These are phyloP conservation scores for Deladenus siricidicola DNA, from an alignment of 2,888 invertebrate genomes.

Conservation along the genomic window DNA sequence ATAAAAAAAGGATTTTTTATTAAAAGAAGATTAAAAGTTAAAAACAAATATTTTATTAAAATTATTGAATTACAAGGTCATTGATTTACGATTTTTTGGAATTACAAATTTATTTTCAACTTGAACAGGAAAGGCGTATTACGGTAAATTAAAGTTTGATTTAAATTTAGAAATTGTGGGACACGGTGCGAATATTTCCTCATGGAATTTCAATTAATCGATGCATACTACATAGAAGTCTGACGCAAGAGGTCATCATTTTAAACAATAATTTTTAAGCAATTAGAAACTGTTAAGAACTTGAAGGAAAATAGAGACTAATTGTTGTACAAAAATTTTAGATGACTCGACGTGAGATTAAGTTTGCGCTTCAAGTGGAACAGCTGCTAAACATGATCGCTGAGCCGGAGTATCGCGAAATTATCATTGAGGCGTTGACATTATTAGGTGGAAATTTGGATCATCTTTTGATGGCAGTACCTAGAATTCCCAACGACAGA, in stretches of 20 bases:
- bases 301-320: too few relatives aligned
- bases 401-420: slow-evolving; percentile 82
- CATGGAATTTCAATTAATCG: slow-evolving; percentile 88
- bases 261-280: background rate
- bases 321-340: slow-evolving; percentile 36
- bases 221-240: slow-evolving; percentile 75
- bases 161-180: slow-evolving; percentile 46
- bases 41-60: too few relatives aligned
- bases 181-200: slow-evolving; percentile 62
- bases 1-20: slow-evolving; percentile 6
- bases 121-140: too few relatives aligned
- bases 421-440: slow-evolving; percentile 84
- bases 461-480: slow-evolving; percentile 37
- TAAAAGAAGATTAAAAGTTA: background rate
- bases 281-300: background rate
- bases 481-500: slow-evolving; percentile 34
- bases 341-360: slow-evolving; percentile 96
- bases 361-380: slow-evolving; percentile 94
- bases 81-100: too few relatives aligned
- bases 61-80: too few relatives aligned
- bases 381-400: slow-evolving; percentile 91
- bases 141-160: too few relatives aligned
- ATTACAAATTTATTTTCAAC: too few relatives aligned
- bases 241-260: slow-evolving; percentile 73
- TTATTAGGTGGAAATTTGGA: slow-evolving; percentile 80